These are phyloP conservation scores for Setophaga kirtlandii DNA, from an alignment of 2,113 vertebrate species.

Conservation along the genomic window DNA sequence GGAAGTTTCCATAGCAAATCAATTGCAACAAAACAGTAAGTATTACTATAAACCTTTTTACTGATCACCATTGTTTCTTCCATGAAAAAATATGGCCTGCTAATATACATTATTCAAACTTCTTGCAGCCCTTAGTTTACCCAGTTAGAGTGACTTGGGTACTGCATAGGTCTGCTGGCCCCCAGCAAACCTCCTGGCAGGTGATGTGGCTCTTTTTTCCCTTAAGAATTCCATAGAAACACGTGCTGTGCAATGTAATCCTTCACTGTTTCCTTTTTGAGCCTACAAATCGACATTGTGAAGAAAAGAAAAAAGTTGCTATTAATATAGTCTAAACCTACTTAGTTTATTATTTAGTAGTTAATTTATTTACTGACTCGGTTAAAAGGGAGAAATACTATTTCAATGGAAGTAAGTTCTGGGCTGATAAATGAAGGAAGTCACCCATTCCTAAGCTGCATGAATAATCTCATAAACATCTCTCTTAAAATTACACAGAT, in stretches of 20 bases:
- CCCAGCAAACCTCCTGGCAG: background rate
- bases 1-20: background rate
- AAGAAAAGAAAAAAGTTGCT: background rate
- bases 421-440: background rate
- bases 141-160: background rate
- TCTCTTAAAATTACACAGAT: background rate
- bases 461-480: background rate
- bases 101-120: background rate
- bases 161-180: background rate
- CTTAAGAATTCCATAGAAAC: slow-evolving; percentile 23
- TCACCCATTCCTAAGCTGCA: too few relatives aligned
- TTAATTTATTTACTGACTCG: background rate
- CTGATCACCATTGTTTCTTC: background rate
- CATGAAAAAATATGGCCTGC: background rate
- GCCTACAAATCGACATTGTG: background rate
- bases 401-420: background rate
- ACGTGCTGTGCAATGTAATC: slow-evolving; percentile 2
- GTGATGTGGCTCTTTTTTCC: slow-evolving; percentile 30
- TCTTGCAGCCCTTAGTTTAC: background rate
- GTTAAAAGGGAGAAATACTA: background rate
- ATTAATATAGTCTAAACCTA: background rate
- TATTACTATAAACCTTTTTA: background rate
- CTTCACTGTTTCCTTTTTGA: background rate
- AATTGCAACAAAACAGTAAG: background rate
- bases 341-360: background rate